Conservation (phyloP, 2,797 vertebrate species). For the Rhinoraja longicauda region DNA sequence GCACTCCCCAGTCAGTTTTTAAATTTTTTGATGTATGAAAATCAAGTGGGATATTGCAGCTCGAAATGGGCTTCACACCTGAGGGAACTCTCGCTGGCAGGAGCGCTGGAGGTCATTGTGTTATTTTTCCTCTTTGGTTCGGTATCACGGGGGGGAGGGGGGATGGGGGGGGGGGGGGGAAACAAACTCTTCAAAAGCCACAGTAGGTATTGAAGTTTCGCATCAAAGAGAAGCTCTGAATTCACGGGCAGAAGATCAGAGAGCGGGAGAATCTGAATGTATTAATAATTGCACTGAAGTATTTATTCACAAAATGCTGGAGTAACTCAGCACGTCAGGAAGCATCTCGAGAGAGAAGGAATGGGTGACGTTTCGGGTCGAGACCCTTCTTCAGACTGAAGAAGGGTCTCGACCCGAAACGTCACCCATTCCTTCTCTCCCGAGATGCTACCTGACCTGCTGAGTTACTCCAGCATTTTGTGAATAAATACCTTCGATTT, state of each 20-base stretch:
- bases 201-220: neutral
- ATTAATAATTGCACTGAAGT: slow-evolving; percentile 24
- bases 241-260: neutral
- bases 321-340: too few species aligned
- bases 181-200: neutral
- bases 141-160: neutral
- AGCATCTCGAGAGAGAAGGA: too few species aligned
- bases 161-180: too few species aligned
- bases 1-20: neutral
- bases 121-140: neutral
- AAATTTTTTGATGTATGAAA: slow-evolving; percentile 24
- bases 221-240: neutral
- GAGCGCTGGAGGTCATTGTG: slow-evolving; percentile 2
- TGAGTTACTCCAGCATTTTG: too few species aligned
- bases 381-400: too few species aligned
- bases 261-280: neutral
- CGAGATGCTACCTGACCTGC: too few species aligned
- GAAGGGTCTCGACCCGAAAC: too few species aligned
- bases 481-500: too few species aligned
- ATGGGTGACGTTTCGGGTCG: too few species aligned
- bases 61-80: neutral
- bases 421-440: too few species aligned
- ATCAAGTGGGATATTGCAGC: neutral
- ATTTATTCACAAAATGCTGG: too few species aligned
- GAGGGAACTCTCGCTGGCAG: neutral